Evolutionary conservation across 1,140 invertebrate genomes (phyloP), one percentile per base, ranked within the genome.

Genomic region (Eciton burchellii): DNA sequence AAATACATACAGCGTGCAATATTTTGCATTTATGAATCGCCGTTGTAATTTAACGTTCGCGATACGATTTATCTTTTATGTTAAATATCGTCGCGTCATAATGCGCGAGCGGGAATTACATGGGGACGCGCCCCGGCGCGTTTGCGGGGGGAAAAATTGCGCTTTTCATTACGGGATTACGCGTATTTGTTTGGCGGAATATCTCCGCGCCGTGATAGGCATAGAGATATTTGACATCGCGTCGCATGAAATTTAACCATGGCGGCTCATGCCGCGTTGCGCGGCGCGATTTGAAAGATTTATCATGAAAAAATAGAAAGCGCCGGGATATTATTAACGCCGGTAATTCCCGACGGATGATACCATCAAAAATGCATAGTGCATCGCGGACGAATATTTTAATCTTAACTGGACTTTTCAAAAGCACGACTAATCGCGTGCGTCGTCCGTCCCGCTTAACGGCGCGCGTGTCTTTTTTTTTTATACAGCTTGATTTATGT

Each of bases 401-500:
- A 12, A 35, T 45, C 1, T 1, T 47, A 41, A n/a, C 14, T 59
- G 19, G 16, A 29, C 5, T 0, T n/a, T 29, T 49, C 16, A 43
- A 12, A 57, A 26, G 14, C 24, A 16, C 41, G 1, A 41, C 16
- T 41, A 52, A 52, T 52, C 19, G 8, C 9, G 47, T n/a, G 3
- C 6, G 45, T 26, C 35, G 29, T 76, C 63, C 52, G 16, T 65
- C 49, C 49, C 19, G 3, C 59, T 12, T 59, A 29, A 29, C 19
- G 35, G 14, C 0, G 19, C 19, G 35, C 3, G 35, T 16, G 9
- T 16, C 11, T n/a, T n/a, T n/a, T n/a, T n/a, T 56, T 43, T 54
- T 79, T 19, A 29, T 35, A 45, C 24, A 12, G 35, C 24, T 79
- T 70, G 49, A 79, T 79, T 77, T 79, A 68, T 79, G 49, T 79